Base-by-base conservation (phyloP, 2,797 vertebrate genomes). In the Amniataba percoides region DNA sequence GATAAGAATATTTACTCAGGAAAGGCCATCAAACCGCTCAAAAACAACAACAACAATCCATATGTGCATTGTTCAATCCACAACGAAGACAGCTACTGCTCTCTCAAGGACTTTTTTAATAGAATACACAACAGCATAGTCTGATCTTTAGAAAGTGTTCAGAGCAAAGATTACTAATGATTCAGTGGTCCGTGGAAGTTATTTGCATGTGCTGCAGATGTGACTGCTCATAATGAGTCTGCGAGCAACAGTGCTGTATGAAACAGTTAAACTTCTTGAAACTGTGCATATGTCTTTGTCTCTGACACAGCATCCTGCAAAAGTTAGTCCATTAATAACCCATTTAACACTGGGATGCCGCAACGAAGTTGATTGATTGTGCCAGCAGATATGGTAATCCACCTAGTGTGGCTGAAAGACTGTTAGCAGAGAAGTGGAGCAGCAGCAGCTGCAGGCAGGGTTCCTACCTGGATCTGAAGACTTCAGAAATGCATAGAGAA, bases 271-370 rank as follows among this genome's bases (percentile, higher is more conserved):
- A 75, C 56, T 53, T 59, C 27, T 72, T 69, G 57, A 87, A 84
- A 81, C 67, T 58, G 63, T 51, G 45, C 79, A 82, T 78, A 78
- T 78, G 71, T 84, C 78, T 90, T 63, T 66, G 84, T 86, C 74
- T 84, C 53, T 59, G 66, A 77, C 73, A 76, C 82, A 81, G 87
- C 84, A 71, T 83, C 77, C 81, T 59, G 59, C 78, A 81, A 76
- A 86, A 85, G 67, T 86, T 87, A 81, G 79, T 83, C 82, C 85
- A 92, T 93, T 92, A 92, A 91, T 88, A 92, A 88, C 55, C 82
- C 90, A 86, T 90, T 90, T 82, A 91, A 89, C 87, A 86, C 76
- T 9, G 74, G 83, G 87, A 83, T 12, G 66, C 66, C 9, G 18
- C 46, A 65, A 46, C 78, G 87, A 83, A 87, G 74, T 77, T 89